Base-by-base conservation (phyloP, 2,113 vertebrate genomes). In the Dipodomys ordii region DNA sequence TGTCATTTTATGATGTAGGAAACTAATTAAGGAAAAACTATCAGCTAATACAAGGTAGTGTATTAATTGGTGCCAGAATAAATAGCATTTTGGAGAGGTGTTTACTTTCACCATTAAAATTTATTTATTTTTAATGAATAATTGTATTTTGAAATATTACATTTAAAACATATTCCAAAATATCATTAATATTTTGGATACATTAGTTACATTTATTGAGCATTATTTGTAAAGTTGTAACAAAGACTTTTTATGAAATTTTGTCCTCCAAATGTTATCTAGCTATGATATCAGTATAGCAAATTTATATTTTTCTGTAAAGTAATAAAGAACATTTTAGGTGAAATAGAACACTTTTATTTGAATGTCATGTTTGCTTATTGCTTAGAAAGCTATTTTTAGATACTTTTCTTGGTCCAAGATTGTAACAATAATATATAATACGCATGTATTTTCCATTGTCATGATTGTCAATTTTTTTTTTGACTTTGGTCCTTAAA, bases 261-360 rank as follows among this genome's bases (percentile, higher is more conserved):
- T 28, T 92, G 85, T 80, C 62, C 77, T 95, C 91, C 89, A 96
- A 94, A 97, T 95, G n/a, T 95, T 96, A 53, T 93, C 88, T 89
- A 95, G 93, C 12, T 53, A 39, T 96, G 94, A 97, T 95, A 89
- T 32, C 46, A 49, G 76, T 96, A 25, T 74, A 89, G 67, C 69
- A 96, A 90, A 87, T 96, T 18, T 12, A 10, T 95, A 94, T 96
- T 95, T 84, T 93, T 86, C 91, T 88, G 62, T 91, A 90, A 97
- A 57, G 60, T 92, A 92, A 95, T 94, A 96, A 97, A 97, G 90
- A 68, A 22, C 49, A 95, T 97, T 93, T 96, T 97, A 93, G 95
- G 83, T 91, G 90, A 96, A 94, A 4, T n/a, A 91, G 69, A 94
- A 62, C 2, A 84, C 44, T 81, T 91, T 95, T 35, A 68, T 83